These are phyloP conservation scores for Caenorhabditis sp. DNA, from an alignment of 2,888 invertebrate genomes.

Conservation along the genomic window DNA sequence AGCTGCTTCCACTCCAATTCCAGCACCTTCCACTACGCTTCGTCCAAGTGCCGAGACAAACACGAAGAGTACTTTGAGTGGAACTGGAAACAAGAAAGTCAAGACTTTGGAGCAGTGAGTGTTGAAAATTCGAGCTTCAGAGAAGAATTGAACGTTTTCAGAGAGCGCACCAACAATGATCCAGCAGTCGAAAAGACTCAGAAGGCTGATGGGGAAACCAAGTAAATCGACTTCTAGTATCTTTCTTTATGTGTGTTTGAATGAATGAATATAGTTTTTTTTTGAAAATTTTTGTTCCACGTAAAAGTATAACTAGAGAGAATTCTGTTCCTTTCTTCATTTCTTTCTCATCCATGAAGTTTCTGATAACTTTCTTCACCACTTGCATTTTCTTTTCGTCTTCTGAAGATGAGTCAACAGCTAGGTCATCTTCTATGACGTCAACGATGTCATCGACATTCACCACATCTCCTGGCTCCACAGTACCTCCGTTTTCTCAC, in stretches of 20 bases:
- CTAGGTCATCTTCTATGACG: not conserved
- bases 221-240: not conserved
- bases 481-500: not conserved
- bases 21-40: not conserved
- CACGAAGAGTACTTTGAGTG: conserved; percentile 21
- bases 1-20: not conserved
- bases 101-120: conserved; percentile 23
- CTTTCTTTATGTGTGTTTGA: not conserved
- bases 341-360: not conserved
- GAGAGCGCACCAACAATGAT: conserved; percentile 13
- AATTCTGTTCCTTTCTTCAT: too few relatives aligned
- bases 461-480: not conserved
- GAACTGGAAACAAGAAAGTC: not conserved
- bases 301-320: too few relatives aligned
- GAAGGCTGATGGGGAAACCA: conserved; percentile 1
- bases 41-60: not conserved
- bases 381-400: not conserved
- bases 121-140: not conserved
- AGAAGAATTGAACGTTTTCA: not conserved
- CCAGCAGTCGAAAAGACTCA: conserved; percentile 17
- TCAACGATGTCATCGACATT: too few relatives aligned
- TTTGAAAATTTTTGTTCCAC: not conserved
- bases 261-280: not conserved
- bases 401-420: not conserved
- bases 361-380: not conserved